These are phyloP conservation scores for Acronicta leporina DNA, from an alignment of 2,888 invertebrate genomes.

Conservation along the genomic window DNA sequence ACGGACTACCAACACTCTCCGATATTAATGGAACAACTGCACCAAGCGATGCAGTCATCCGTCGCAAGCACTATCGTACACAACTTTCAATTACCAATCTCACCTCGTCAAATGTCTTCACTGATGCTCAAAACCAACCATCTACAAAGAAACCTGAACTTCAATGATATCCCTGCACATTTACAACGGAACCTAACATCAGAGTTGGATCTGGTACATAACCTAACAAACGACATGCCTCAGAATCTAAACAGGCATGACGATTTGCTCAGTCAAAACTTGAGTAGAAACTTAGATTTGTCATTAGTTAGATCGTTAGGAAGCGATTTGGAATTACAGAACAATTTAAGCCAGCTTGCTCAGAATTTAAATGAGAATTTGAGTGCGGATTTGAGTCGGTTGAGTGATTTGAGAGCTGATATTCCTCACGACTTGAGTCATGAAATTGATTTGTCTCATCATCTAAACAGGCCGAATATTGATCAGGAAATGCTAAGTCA, in stretches of 20 bases:
- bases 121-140: conserved; percentile 82
- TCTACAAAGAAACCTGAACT: conserved; percentile 71
- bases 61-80: conserved; percentile 72
- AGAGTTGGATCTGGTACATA: conserved; percentile 74
- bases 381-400: conserved; percentile 61
- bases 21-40: conserved; percentile 83
- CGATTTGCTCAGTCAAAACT: conserved; percentile 59
- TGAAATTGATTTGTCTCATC: conserved; percentile 72
- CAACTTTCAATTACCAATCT: conserved; percentile 80
- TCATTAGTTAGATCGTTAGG: conserved; percentile 48
- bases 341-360: conserved; percentile 65
- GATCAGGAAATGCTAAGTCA: conserved; percentile 65
- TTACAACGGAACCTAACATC: conserved; percentile 63
- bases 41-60: conserved; percentile 81
- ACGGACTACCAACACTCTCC: conserved; percentile 78
- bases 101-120: conserved; percentile 82
- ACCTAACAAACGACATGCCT: conserved; percentile 66
- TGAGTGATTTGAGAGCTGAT: conserved; percentile 60
- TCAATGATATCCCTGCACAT: conserved; percentile 79
- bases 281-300: conserved; percentile 59
- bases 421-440: conserved; percentile 70
- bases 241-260: conserved; percentile 70
- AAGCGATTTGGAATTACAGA: conserved; percentile 69
- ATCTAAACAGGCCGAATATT: conserved; percentile 69
- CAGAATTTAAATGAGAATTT: conserved; percentile 74